Evolutionary conservation across 2,888 invertebrate genomes (phyloP), one percentile per base, ranked within the genome.

Genomic region (Dermolepida albohirtum): DNA sequence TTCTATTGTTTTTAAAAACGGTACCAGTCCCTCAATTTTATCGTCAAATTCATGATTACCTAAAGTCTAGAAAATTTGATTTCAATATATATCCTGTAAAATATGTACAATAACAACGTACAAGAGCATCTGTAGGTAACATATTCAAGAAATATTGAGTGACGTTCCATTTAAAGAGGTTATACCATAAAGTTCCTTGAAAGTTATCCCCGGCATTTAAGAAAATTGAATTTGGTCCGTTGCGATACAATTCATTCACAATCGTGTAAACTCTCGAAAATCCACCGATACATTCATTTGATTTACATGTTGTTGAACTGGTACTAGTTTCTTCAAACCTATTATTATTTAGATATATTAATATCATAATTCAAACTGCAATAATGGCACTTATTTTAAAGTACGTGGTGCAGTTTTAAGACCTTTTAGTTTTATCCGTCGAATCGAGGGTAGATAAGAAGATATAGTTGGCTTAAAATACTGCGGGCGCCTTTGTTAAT

Each of bases 11-110:
- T 89, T 80, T 44, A 95, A 78, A 80, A 92, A 94, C 0, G 92
- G 92, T 0, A 90, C 86, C 0, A 94, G 81, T 0, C 92, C 94
- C 8, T 83, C 87, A 1, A 94, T 84, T 1, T 88, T 89, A 75
- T 92, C 87, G 78, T 95, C 95, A 76, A 96, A 95, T 80, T 95
- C 95, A 76, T 96, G 95, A 81, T 95, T 95, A 0, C 95, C 95
- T 7, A 95, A 79, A 0, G 92, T 91, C 94, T 95, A 78, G 34
- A 34, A 34, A 34, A 22, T 22, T 22, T 10, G 34, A 34, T 34
- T 2, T 34, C 10, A 34, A 34, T 34, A 34, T 34, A 34, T 34
- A 8, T 34, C 1, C 6, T 34, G 6, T 7, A 34, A 34, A 8
- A 22, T 22, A n/a, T 29, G 29, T 29, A 34, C 10, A 34, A n/a